Conservation (phyloP, 2,113 vertebrate genomes). For the Microtus oregoni region DNA sequence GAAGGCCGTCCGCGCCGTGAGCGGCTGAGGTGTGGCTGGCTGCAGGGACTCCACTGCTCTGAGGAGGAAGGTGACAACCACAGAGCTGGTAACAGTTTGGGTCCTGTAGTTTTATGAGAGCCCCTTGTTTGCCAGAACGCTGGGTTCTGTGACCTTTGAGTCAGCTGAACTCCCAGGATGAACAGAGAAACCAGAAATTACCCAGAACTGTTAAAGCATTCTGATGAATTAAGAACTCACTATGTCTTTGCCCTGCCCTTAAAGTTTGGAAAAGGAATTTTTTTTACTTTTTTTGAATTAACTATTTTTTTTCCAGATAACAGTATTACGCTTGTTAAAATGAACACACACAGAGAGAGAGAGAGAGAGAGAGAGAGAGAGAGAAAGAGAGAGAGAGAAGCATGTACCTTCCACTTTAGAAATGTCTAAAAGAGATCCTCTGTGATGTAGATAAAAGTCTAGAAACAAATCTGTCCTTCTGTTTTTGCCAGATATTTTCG, state of each 20-base stretch:
- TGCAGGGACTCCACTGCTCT: neutral
- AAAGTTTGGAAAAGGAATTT: neutral
- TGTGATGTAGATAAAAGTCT: neutral
- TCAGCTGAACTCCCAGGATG: neutral
- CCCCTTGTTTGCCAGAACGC: neutral
- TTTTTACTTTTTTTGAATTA: neutral
- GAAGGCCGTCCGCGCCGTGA: neutral
- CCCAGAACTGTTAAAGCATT: neutral
- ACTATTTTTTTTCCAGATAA: neutral
- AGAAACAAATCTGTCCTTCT: neutral
- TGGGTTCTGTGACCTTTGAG: constrained; percentile 31
- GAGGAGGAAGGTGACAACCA: neutral
- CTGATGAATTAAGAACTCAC: constrained; percentile 22
- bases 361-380: no score
- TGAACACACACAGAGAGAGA: neutral
- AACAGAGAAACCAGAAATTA: constrained; percentile 5
- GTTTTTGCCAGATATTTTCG: neutral
- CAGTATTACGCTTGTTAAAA: neutral
- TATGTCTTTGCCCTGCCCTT: constrained; percentile 24
- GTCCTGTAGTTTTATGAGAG: neutral
- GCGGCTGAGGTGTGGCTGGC: neutral
- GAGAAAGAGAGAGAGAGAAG: no score
- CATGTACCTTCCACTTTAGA: neutral
- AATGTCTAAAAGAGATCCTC: neutral
- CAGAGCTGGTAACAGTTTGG: neutral